Base-by-base conservation (phyloP, 2,888 invertebrate genomes). In the Harpalus rufipes region DNA sequence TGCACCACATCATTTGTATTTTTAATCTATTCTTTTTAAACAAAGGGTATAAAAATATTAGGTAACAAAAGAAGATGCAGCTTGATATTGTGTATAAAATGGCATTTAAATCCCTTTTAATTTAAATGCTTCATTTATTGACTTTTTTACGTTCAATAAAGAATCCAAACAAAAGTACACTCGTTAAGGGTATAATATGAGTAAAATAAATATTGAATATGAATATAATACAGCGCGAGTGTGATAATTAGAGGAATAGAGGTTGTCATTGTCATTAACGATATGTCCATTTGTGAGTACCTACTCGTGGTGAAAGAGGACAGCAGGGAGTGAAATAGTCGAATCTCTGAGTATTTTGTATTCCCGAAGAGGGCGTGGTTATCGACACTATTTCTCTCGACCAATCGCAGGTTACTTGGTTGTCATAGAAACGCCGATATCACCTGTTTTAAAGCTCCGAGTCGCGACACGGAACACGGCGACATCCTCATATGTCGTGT, bases 321-420 rank as follows among this genome's bases (percentile, higher is more conserved):
- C 72, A 21, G 32, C 32, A 74, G 18, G 41, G 72, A 44, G 21
- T 74, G 44, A 74, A 74, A 74, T 74, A 74, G 72, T 74, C 58
- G 39, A 58, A 21, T 44, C 78, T 84, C 44, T 76, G 78, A 59
- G 78, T 78, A 78, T 84, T 84, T 84, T 84, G 65, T 78, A 56
- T 78, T 84, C 84, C 86, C 86, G 86, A 86, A 86, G 86, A 86
- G 89, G 89, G 90, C 89, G 90, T 89, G 90, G 87, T 89, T 90
- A 89, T 89, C 89, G 90, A 90, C 89, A 90, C 89, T 89, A 89
- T 90, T 90, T 89, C 89, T 89, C 89, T 89, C 80, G 89, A 89
- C 90, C 90, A 90, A 90, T 90, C 88, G 87, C 89, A 88, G 89
- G 89, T 90, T 89, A 89, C 88, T 86, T 88, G 87, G 90, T 90